phyloP scores from a whole-genome alignment of 2,113 vertebrate genomes.

The Thomomys bottae region DNA sequence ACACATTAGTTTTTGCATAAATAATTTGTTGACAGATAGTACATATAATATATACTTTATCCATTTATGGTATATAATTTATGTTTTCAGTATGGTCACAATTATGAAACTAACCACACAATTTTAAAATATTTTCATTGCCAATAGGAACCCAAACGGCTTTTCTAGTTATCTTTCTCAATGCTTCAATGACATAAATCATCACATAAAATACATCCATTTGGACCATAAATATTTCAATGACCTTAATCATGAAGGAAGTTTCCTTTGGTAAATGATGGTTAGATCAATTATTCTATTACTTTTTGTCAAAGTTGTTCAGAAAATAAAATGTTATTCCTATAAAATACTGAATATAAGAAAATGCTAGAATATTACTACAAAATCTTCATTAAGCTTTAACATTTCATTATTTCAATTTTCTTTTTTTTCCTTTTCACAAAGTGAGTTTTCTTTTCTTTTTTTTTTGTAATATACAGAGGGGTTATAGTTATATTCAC shows the following conservation, averaged over 20 bases:
- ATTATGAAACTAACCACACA: neutral
- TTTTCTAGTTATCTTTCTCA: too few relatives aligned
- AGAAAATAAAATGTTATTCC: constrained; percentile 7
- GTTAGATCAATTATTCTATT: neutral
- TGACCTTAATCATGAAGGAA: neutral
- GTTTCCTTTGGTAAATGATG: neutral
- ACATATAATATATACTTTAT: neutral
- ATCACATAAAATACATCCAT: too few relatives aligned
- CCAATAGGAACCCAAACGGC: too few relatives aligned
- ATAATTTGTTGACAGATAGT: neutral
- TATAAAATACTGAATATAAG: neutral
- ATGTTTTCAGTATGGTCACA: neutral
- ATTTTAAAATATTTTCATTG: constrained; percentile 8
- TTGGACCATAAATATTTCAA: too few relatives aligned
- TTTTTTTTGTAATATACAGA: too few relatives aligned
- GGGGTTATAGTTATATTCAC: too few relatives aligned
- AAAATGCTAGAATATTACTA: constrained; percentile 4
- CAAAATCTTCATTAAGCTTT: neutral
- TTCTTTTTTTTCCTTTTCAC: too few relatives aligned
- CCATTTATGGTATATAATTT: neutral
- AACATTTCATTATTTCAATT: too few relatives aligned
- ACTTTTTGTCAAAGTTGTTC: neutral
- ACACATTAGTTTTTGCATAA: neutral
- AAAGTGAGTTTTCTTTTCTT: too few relatives aligned
- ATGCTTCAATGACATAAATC: too few relatives aligned